Conservation (phyloP, 2,113 vertebrate species). For the Centrocercus urophasianus region DNA sequence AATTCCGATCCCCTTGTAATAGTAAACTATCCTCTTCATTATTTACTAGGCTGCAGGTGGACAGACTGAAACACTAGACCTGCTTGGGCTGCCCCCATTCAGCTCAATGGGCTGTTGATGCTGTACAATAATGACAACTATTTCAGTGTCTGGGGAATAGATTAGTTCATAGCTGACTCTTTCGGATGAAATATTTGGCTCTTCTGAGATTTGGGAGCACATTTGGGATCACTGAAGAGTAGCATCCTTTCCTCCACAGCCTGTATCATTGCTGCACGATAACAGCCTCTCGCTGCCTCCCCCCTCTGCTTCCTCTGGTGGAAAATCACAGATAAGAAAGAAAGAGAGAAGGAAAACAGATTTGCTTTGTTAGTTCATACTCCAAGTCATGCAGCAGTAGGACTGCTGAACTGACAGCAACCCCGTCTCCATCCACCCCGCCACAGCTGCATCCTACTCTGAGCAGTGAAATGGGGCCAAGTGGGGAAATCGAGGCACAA, state of each 20-base stretch:
- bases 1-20: conserved; percentile 58
- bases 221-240: conserved; percentile 19
- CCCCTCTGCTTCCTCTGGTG: conserved; percentile 24
- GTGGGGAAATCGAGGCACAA: not conserved
- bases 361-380: conserved; percentile 31
- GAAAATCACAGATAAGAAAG: conserved; percentile 45
- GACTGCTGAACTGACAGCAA: not conserved
- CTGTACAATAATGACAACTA: conserved; percentile 22
- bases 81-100: conserved; percentile 8
- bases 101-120: conserved; percentile 5
- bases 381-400: not conserved
- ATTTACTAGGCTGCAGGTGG: conserved; percentile 68
- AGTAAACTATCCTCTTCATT: conserved; percentile 63
- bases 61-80: conserved; percentile 56
- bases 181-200: conserved; percentile 50
- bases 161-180: conserved; percentile 15
- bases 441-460: not conserved
- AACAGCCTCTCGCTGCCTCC: conserved; percentile 2
- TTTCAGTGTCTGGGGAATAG: not conserved
- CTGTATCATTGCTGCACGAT: not conserved
- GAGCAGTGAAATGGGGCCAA: not conserved
- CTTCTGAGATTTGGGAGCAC: conserved; percentile 33
- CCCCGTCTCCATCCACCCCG: not conserved
- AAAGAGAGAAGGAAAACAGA: conserved; percentile 26
- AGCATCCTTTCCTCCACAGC: conserved; percentile 31